Base-by-base conservation (phyloP, 2,888 invertebrate species). In the Megastigmus dorsalis region DNA sequence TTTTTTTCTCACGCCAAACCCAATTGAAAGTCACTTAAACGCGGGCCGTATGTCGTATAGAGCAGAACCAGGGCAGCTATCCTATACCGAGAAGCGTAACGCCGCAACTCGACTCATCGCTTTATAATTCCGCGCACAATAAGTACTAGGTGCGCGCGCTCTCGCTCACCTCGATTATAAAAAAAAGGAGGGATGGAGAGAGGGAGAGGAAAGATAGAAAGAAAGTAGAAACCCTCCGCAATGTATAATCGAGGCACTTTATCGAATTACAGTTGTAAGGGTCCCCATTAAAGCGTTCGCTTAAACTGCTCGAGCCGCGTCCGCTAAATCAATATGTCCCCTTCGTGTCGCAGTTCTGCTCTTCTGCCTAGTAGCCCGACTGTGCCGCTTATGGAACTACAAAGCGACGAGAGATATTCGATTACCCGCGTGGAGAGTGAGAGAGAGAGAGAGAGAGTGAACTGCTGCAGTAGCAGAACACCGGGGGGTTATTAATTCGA, bases 1-100 rank as follows among this genome's bases (percentile, higher is more conserved):
- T n/a, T n/a, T n/a, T n/a, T n/a, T n/a, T n/a, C n/a, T n/a, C n/a
- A n/a, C n/a, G n/a, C n/a, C n/a, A 68, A 74, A 57, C 63, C 57
- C 65, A 74, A 74, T 74, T 69, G 59, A 69, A 63, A 69, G 74
- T 50, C 63, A 57, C 69, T 74, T 57, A 59, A 69, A 69, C n/a
- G n/a, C n/a, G n/a, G n/a, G n/a, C n/a, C n/a, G n/a, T 69, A 69
- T 50, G 38, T 41, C 20, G 15, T 20, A 15, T 5, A 33, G 36
- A 38, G 15, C 36, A 15, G n/a, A n/a, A n/a, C n/a, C n/a, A n/a
- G n/a, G n/a, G 10, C 43, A 15, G 38, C 48, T 18, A 45, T 33
- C 43, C 38, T 15, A 54, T 7, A 36, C 26, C 38, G 15, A 2
- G 23, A 38, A 38, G 30, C 60, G 15, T 38, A 30, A 43, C 38